Conservation (phyloP, 2,888 invertebrate genomes). For the Cheilosia pagana region DNA sequence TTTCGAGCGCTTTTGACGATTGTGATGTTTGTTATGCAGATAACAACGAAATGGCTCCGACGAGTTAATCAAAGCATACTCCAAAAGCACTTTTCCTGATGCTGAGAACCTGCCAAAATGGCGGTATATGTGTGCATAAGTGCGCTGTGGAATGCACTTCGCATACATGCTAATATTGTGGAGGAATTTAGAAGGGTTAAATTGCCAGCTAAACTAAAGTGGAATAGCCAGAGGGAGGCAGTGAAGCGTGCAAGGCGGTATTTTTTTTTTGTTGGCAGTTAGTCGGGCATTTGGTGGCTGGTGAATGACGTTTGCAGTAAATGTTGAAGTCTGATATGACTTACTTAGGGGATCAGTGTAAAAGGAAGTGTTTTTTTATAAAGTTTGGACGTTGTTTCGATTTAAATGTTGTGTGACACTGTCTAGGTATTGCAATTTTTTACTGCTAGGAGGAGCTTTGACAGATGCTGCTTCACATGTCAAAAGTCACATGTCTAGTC, state of each 20-base stretch:
- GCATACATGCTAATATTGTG: slow-evolving; percentile 5
- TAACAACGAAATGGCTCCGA: slow-evolving; percentile 65
- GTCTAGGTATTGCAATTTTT: no score
- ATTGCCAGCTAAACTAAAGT: slow-evolving; percentile 39
- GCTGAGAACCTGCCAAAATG: slow-evolving; percentile 56
- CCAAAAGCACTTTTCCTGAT: slow-evolving; percentile 18
- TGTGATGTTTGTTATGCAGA: slow-evolving; percentile 71
- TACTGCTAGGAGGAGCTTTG: not conserved
- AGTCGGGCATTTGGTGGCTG: slow-evolving; percentile 16
- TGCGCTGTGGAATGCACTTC: not conserved
- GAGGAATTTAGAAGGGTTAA: slow-evolving; percentile 51
- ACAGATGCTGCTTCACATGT: no score
- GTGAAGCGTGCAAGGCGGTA: slow-evolving; percentile 9
- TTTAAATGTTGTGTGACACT: no score
- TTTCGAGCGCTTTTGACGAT: slow-evolving; percentile 62
- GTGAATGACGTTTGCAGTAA: slow-evolving; percentile 50
- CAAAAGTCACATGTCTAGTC: no score
- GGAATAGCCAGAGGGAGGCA: slow-evolving; percentile 1
- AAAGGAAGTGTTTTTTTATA: not conserved
- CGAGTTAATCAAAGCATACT: slow-evolving; percentile 65
- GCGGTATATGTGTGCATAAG: slow-evolving; percentile 2
- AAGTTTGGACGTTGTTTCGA: not conserved
- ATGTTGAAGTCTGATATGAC: slow-evolving; percentile 41
- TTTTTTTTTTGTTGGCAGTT: slow-evolving; percentile 12
- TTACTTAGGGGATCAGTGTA: slow-evolving; percentile 22